These are phyloP conservation scores for Meteorus colon DNA, from an alignment of 2,888 invertebrate genomes.

Conservation along the genomic window DNA sequence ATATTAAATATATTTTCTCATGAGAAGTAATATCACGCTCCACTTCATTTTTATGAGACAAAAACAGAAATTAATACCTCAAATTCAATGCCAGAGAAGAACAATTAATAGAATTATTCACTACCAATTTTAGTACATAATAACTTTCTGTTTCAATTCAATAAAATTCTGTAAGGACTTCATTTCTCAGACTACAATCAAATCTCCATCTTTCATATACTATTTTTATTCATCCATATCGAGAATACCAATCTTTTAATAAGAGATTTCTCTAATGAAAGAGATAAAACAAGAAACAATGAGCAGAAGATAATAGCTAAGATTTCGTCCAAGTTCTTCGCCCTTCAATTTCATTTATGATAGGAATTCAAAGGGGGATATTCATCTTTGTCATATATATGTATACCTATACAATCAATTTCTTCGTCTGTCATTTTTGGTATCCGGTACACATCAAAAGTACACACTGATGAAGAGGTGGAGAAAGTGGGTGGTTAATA, in stretches of 20 bases:
- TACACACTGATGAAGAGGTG: constrained; percentile 4
- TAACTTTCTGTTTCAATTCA: neutral
- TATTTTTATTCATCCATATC: neutral
- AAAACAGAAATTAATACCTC: no score
- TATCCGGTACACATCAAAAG: neutral
- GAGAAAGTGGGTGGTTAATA: constrained; percentile 10
- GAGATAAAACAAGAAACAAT: neutral
- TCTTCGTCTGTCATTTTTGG: neutral
- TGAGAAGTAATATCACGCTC: no score
- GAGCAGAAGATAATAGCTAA: neutral
- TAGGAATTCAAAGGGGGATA: neutral
- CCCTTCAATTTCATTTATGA: constrained; percentile 2
- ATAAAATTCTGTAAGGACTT: neutral
- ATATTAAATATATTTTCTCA: no score
- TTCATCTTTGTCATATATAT: neutral
- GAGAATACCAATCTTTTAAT: neutral
- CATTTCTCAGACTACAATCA: neutral
- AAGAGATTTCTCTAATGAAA: neutral
- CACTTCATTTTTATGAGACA: no score
- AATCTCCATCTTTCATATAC: neutral
- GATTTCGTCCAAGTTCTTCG: neutral
- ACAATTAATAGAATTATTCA: no score
- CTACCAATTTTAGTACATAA: no score
- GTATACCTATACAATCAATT: neutral
- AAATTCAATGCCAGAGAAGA: no score